Evolutionary conservation across 2,797 vertebrate genomes (phyloP), one percentile per base, ranked within the genome.

Genomic region (Gorsachius magnificus): DNA sequence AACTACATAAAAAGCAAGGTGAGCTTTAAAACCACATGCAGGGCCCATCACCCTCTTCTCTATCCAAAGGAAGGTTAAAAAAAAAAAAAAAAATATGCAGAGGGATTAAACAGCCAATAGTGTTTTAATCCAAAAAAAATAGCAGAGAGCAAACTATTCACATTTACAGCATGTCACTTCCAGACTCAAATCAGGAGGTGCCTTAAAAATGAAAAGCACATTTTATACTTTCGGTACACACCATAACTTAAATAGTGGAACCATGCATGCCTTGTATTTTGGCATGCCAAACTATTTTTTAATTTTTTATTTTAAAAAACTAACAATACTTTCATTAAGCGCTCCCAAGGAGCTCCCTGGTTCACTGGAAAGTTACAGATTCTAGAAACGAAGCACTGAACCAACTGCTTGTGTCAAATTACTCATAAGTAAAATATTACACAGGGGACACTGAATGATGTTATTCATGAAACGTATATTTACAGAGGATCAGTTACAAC

Each of bases 391-490:
- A 56, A 76, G 16, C 70, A 75, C 46, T 91, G 60, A 87, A 91
- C 17, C 53, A 83, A 78, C 48, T n/a, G 91, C 65, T 82, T 76
- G 64, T 36, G 45, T 85, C 74, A 77, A 83, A 57, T 75, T 90
- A 87, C 70, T 64, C 29, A 1, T 48, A 91, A 95, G 70, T 60
- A 79, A 96, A 95, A 85, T 83, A 93, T 92, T 97, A 83, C 16
- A 86, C 24, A 88, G 31, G 28, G 36, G 5, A 86, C 64, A 87
- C 13, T 96, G 89, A 97, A 95, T 41, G 60, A 54, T 1, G 24
- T 81, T 65, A 95, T 93, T 96, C 91, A 94, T 33, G 45, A 57
- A 74, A 72, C 5, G 13, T 21, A 0, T 56, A 41, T 94, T 96
- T 89, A 92, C 72, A 92, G 83, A 80, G 25, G 64, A 53, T 63